These are phyloP conservation scores for Zeugodacus cucurbitae DNA, from an alignment of 1,140 invertebrate species.

Conservation along the genomic window DNA sequence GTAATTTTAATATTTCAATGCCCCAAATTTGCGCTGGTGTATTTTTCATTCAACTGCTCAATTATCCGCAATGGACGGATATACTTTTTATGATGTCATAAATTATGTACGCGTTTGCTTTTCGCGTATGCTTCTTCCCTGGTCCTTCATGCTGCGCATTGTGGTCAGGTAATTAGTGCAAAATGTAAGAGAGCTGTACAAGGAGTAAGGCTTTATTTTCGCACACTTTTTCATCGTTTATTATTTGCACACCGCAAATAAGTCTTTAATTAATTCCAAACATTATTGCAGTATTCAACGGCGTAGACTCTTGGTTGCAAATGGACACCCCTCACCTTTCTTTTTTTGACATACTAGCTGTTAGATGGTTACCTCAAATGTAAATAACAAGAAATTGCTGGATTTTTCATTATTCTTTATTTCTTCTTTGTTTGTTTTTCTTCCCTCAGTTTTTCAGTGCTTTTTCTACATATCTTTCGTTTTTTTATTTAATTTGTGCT, in stretches of 20 bases:
- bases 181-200: too few species aligned
- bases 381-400: background rate
- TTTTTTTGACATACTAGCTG: background rate
- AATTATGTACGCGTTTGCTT: background rate
- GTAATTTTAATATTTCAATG: too few species aligned
- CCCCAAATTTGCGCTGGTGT: too few species aligned
- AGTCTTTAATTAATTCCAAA: slow-evolving; percentile 28
- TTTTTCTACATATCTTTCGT: background rate
- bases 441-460: background rate
- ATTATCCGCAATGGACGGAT: background rate
- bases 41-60: too few species aligned
- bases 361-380: background rate
- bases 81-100: background rate
- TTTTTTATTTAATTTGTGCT: background rate
- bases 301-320: background rate
- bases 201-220: too few species aligned
- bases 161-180: too few species aligned
- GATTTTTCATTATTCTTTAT: background rate
- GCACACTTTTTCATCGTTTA: background rate
- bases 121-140: slow-evolving; percentile 41
- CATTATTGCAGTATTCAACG: background rate
- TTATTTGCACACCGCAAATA: background rate
- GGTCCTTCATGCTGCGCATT: background rate
- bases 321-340: background rate
- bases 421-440: background rate